phyloP scores from a whole-genome alignment of 2,113 vertebrate species.

The Lamprologus ornatipinnis region DNA sequence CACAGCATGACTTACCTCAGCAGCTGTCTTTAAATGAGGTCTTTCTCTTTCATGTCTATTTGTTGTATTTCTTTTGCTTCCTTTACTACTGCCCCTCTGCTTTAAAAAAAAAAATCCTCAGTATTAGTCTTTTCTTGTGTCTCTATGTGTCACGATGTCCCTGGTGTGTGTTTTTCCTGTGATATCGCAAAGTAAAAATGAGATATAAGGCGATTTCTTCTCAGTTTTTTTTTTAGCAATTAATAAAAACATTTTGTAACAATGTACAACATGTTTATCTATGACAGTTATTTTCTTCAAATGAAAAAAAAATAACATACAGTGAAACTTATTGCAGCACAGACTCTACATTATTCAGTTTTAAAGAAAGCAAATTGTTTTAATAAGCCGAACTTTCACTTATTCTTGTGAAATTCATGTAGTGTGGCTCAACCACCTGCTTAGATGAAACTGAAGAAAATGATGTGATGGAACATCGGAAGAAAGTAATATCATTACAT shows the following conservation, averaged over 20 bases:
- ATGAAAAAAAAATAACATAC: not conserved
- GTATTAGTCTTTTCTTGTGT: not conserved
- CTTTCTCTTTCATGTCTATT: not conserved
- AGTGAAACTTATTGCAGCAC: not conserved
- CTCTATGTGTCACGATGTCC: not conserved
- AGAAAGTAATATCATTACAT: not conserved
- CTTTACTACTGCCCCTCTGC: not conserved
- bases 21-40: not conserved
- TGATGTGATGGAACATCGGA: not conserved
- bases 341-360: not conserved
- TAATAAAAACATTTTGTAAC: not conserved
- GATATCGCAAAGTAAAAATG: not conserved
- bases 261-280: not conserved
- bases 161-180: not conserved
- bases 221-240: not conserved
- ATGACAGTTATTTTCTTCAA: not conserved
- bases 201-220: not conserved
- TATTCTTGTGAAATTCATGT: not conserved
- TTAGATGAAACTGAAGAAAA: not conserved
- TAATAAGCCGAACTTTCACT: rapidly evolving
- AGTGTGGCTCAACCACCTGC: not conserved
- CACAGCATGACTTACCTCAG: not conserved
- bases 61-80: not conserved
- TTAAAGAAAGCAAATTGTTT: not conserved
- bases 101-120: not conserved